phyloP scores from a whole-genome alignment of 2,113 vertebrate species.

The Daboia siamensis region DNA sequence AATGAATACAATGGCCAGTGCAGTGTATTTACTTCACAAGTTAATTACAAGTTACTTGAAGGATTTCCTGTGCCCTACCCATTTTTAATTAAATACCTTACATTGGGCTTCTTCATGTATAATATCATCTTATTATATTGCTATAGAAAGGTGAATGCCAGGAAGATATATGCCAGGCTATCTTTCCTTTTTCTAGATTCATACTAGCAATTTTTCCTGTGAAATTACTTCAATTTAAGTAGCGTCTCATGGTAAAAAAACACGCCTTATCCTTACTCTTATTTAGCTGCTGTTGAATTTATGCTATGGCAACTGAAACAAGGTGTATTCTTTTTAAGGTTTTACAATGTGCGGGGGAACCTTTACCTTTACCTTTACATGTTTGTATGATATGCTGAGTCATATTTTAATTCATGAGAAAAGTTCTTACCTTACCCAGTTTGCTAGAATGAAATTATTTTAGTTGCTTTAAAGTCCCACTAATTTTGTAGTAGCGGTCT shows the following conservation, averaged over 20 bases:
- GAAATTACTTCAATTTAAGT: neutral
- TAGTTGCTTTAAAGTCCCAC: neutral
- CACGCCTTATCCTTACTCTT: neutral
- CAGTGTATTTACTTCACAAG: neutral
- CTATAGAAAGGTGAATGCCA: neutral
- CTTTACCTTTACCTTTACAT: no score
- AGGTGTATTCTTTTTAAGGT: neutral
- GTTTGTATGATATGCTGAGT: neutral
- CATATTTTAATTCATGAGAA: neutral
- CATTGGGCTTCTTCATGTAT: neutral
- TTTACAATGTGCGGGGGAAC: no score
- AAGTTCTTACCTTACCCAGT: neutral
- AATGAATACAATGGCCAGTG: neutral
- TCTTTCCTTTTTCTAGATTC: neutral
- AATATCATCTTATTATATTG: neutral
- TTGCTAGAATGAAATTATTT: neutral
- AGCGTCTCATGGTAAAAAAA: neutral
- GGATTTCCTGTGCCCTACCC: neutral
- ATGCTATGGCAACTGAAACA: neutral
- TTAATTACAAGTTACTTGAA: neutral
- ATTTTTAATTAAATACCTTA: neutral
- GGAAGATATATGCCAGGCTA: neutral
- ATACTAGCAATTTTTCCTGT: neutral
- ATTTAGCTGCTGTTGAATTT: neutral
- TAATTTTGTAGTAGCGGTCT: neutral